Base-by-base conservation (phyloP, 2,797 vertebrate species). In the Pangasius krempfi region DNA sequence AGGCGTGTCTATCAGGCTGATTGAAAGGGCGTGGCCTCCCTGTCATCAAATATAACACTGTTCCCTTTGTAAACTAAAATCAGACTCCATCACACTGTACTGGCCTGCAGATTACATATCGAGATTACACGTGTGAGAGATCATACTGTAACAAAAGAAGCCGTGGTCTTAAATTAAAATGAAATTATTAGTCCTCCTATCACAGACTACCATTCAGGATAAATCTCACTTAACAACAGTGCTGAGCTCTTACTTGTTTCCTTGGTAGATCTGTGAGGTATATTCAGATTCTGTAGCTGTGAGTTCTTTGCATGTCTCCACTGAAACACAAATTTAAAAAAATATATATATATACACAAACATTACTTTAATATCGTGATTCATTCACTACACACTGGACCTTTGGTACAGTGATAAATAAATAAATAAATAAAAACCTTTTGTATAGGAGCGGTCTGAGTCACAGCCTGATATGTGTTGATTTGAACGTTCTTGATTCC, bases 191-290 rank as follows among this genome's bases (percentile, higher is more conserved):
- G 40, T 60, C 20, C 50, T 60, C 14, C 4, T 12, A 37, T 20
- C 20, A 58, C 54, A 79, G 76, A 80, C 20, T 5, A 9, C 25
- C 5, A n/a, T 10, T 78, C 44, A 52, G 50, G 16, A 18, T 58
- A 47, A n/a, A 16, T 64, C 13, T 64, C 40, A 14, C 13, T n/a
- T 18, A 12, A 8, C 8, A 8, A 0, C 56, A 0, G 14, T 94
- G 88, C 96, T 94, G 93, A 30, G 25, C 30, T 93, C 98, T 98
- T 96, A 99, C 98, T 96, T 96, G 94, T 33, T 98, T 95, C 96
- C 96, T 96, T 97, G 97, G 96, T 98, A 99, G 92, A 98, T 97
- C 93, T 98, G 97, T 93, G 97, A 97, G 93, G 96, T 97, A 97
- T 97, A 99, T 94, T 98, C 98, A 93, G 96, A 95, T 60, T 97